Conservation (phyloP, 2,888 invertebrate genomes). For the Hirudinaria manillensis region DNA sequence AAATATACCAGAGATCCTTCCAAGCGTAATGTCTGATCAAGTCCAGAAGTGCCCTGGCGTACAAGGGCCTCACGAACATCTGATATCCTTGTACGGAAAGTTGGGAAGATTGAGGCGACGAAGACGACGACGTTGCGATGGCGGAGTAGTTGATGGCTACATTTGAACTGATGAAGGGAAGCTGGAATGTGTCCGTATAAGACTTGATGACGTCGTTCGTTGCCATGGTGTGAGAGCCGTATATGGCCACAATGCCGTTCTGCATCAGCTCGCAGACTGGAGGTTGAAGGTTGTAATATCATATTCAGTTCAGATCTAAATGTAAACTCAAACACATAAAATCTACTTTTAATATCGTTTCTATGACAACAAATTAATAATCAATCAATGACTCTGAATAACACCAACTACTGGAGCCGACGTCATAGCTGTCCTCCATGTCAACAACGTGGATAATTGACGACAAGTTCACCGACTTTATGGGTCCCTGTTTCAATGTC, state of each 20-base stretch:
- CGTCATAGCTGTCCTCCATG: constrained; percentile 32
- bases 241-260: constrained; percentile 44
- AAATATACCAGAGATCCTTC: constrained; percentile 80
- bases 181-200: constrained; percentile 47
- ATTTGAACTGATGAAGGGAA: constrained; percentile 48
- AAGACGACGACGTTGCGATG: not conserved
- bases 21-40: constrained; percentile 85
- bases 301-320: too few relatives aligned
- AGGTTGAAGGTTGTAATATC: too few relatives aligned
- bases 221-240: constrained; percentile 45
- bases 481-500: too few relatives aligned
- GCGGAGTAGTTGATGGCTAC: constrained; percentile 42
- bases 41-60: constrained; percentile 89
- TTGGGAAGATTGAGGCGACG: constrained; percentile 27
- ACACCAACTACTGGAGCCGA: constrained; percentile 23
- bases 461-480: not conserved
- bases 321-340: too few relatives aligned
- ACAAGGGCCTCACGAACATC: constrained; percentile 77
- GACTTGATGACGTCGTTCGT: constrained; percentile 48
- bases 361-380: not conserved
- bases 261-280: constrained; percentile 34
- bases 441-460: constrained; percentile 1
- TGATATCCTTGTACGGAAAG: constrained; percentile 41
- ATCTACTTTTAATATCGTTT: not conserved
- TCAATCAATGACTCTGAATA: not conserved